Base-by-base conservation (phyloP, 2,797 vertebrate genomes). In the Ciconia nigra region DNA sequence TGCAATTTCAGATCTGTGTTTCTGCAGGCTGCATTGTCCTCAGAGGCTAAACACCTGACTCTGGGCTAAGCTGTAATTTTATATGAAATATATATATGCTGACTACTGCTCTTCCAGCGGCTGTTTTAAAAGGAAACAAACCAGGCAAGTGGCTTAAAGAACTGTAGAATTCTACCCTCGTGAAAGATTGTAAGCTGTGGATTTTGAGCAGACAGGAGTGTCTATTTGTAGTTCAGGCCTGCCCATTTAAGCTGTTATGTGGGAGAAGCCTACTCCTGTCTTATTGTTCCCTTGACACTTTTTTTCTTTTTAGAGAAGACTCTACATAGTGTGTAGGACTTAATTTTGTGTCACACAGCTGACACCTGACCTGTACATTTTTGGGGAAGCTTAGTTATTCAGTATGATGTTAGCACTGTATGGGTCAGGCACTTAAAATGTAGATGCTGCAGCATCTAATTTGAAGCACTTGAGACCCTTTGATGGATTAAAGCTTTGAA, bases 151-250 rank as follows among this genome's bases (percentile, higher is more conserved):
- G 41, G 7, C 63, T 80, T 70, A 37, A 79, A 57, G 65, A 78
- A 17, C 28, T 39, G 18, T 26, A 24, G 4, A 0, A 28, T 70
- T 55, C 57, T 41, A 9, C 21, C 26, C 24, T 71, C 6, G 1
- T 0, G 4, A 65, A 52, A 33, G 61, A 29, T 6, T 7, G 0
- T 4, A 9, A 76, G 2, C 29, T 54, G 37, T 54, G n/a, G 19
- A 59, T 74, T 87, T 77, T 51, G 35, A 70, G 44, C 63, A 41
- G 57, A 13, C 55, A 35, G 7, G 51, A 37, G 13, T 42, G 84
- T 65, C 63, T 67, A 0, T 55, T 7, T 79, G 28, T 46, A 70
- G 6, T 66, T 90, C 51, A 20, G 33, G 24, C 28, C 15, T 39
- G 15, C 16, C 37, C 11, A 13, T 62, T 78, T 59, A n/a, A 70